Percentiles rank a stretch among this genome's conserved stretches.
Conservation (phyloP, 2,888 invertebrate genomes). For the Folsomia candida region DNA sequence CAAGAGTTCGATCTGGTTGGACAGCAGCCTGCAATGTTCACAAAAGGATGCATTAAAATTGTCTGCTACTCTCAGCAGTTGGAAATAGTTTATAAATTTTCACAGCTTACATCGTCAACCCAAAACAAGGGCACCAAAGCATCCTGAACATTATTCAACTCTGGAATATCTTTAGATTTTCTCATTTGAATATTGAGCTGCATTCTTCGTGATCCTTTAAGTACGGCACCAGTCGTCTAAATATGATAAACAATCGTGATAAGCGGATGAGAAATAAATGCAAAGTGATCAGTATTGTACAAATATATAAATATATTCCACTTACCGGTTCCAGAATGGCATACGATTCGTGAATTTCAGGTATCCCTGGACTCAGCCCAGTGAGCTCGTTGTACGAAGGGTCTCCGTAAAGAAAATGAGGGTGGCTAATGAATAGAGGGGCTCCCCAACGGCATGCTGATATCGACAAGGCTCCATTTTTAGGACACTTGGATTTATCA, state of each 20-base stretch:
- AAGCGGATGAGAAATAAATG: conserved; percentile 10
- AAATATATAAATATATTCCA: conserved; percentile 8
- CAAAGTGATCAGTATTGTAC: conserved; percentile 13
- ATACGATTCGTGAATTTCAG: conserved; percentile 20
- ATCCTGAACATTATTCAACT: conserved; percentile 24
- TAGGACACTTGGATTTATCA: conserved; percentile 28
- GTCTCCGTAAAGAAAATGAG: conserved; percentile 35
- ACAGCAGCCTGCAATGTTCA: conserved; percentile 18
- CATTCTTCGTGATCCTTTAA: conserved; percentile 25
- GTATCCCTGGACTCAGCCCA: conserved; percentile 29
- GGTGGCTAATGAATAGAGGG: conserved; percentile 33
- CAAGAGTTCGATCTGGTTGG: conserved; percentile 19
- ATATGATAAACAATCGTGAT: neutral
- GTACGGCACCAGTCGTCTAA: conserved; percentile 32
- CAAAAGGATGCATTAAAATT: neutral
- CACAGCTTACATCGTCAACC: conserved; percentile 33
- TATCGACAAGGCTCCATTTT: conserved; percentile 27
- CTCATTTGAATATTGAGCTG: conserved; percentile 36
- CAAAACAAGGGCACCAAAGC: conserved; percentile 36
- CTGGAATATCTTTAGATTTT: conserved; percentile 19
- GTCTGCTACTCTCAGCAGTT: neutral
- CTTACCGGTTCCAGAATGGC: conserved; percentile 40
- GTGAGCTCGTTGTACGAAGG: conserved; percentile 27
- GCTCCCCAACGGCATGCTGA: conserved; percentile 26
- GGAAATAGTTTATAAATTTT: neutral